Evolutionary conservation across 2,797 vertebrate genomes (phyloP).

Genomic region (Petrocephalus schoutedeni): DNA sequence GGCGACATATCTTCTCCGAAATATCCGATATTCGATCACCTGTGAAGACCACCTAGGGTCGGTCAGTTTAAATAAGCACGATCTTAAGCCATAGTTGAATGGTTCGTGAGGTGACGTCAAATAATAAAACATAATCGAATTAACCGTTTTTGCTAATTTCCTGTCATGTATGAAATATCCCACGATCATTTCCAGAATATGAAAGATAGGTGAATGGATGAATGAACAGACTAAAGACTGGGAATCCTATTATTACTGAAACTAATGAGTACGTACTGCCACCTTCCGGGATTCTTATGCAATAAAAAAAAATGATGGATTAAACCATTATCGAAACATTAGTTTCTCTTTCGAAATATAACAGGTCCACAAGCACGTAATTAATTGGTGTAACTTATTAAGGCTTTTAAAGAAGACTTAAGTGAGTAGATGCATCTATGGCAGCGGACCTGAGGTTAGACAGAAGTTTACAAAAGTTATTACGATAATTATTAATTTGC

Average conservation of each 20-base stretch:
- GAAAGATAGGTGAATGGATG: neutral
- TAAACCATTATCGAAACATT: conserved; percentile 18
- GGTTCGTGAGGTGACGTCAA: neutral
- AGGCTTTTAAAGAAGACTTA: neutral
- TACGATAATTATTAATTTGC: neutral
- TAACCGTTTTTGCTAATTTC: neutral
- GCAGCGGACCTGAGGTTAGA: neutral
- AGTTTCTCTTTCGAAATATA: neutral
- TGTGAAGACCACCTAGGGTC: neutral
- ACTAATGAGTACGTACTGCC: conserved; percentile 18
- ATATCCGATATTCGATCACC: neutral
- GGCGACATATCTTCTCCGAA: neutral
- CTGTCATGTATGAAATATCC: neutral
- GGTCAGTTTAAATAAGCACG: neutral
- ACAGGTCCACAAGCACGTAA: neutral
- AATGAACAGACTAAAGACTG: neutral
- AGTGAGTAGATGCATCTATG: neutral
- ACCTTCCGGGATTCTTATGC: conserved; percentile 17
- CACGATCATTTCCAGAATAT: neutral
- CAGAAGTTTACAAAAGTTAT: neutral
- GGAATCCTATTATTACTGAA: neutral
- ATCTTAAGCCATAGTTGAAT: neutral
- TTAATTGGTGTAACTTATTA: neutral
- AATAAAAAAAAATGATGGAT: neutral
- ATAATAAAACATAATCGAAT: neutral